Evolutionary conservation across 2,113 vertebrate species (phyloP).

Genomic region (Riparia riparia): DNA sequence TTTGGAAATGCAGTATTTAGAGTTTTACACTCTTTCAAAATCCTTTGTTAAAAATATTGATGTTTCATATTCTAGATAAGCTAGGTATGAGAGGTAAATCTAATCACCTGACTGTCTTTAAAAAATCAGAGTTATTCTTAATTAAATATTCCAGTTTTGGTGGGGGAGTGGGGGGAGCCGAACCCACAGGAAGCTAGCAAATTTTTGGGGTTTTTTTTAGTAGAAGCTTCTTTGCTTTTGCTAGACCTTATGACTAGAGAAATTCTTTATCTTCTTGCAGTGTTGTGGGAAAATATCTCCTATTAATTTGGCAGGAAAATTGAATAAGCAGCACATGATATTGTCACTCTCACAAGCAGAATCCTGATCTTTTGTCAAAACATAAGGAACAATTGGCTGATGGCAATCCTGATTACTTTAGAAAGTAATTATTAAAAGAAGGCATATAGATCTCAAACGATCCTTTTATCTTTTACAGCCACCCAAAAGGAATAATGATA

Average conservation of each 20-base stretch:
- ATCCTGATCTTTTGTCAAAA: background rate
- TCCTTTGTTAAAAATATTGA: background rate
- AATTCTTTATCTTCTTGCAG: background rate
- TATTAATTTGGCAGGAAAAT: background rate
- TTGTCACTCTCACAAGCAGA: background rate
- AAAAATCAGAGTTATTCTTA: background rate
- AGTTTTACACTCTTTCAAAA: background rate
- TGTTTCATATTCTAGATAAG: background rate
- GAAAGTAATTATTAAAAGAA: slow-evolving; percentile 22
- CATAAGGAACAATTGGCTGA: background rate
- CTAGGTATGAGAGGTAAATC: background rate
- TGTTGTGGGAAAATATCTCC: background rate
- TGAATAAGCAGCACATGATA: background rate
- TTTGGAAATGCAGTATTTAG: background rate
- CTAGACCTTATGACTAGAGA: background rate
- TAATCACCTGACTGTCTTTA: background rate
- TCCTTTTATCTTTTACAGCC: background rate
- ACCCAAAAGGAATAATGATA: background rate
- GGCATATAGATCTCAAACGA: background rate
- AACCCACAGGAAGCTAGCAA: background rate
- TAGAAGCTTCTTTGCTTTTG: background rate
- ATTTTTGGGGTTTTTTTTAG: background rate
- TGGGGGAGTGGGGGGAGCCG: too few species aligned
- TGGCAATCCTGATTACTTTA: slow-evolving; percentile 6
- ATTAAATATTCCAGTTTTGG: background rate